Conservation (phyloP, 2,113 vertebrate species). For the Cynoglossus semilaevis region DNA sequence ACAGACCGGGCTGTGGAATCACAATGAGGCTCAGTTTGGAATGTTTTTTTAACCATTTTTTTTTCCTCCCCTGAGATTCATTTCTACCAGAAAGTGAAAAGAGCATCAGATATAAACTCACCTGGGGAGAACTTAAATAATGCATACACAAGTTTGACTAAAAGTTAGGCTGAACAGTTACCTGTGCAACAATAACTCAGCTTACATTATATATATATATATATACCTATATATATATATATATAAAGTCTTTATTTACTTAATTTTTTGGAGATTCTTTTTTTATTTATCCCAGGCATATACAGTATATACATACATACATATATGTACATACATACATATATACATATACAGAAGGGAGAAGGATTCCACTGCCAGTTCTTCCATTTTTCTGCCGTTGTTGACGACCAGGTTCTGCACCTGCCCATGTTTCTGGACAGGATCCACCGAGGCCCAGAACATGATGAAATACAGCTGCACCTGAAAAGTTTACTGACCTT, state of each 20-base stretch:
- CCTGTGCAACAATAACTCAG: not conserved
- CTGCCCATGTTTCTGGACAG: too few relatives aligned
- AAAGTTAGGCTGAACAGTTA: not conserved
- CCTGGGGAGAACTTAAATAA: not conserved
- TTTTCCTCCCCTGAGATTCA: not conserved
- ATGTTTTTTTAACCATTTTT: conserved; percentile 6
- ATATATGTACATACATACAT: too few relatives aligned
- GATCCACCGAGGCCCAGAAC: too few relatives aligned
- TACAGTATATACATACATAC: too few relatives aligned
- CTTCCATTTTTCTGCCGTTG: too few relatives aligned
- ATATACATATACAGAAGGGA: too few relatives aligned
- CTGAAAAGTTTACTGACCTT: conserved; percentile 56
- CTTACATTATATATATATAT: too few relatives aligned
- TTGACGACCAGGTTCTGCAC: too few relatives aligned
- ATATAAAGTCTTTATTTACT: too few relatives aligned
- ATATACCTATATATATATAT: not conserved
- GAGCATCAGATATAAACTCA: not conserved
- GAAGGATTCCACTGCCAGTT: too few relatives aligned
- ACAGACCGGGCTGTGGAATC: conserved; percentile 23
- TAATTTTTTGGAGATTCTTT: too few relatives aligned
- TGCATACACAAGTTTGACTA: not conserved
- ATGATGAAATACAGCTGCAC: conserved; percentile 22
- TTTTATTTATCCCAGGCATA: too few relatives aligned
- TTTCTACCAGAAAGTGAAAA: conserved; percentile 2
- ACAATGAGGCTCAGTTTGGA: conserved; percentile 26